Base-by-base conservation (phyloP, 2,113 vertebrate genomes). In the Forbesichthys agassizii region DNA sequence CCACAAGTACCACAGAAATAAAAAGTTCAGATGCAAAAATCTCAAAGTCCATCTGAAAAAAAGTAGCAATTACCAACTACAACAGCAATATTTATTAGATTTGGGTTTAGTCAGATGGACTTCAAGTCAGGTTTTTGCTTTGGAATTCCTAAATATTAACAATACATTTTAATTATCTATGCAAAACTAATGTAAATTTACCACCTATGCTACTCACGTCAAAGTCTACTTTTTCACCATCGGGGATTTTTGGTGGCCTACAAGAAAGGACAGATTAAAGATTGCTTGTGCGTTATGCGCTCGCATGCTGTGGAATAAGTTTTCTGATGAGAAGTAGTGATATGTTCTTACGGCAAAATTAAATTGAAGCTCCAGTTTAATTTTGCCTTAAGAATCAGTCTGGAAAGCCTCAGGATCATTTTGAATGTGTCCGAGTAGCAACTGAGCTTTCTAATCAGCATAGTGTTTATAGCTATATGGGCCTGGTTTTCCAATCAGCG, bases 211-310 rank as follows among this genome's bases (percentile, higher is more conserved):
- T 16, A 94, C 98, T 96, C 90, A 99, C 98, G 93, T 99, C 98
- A 86, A 99, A 99, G 93, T 99, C 97, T 81, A 99, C 98, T 92
- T 98, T 98, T 48, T 99, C 98, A 63, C 98, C 97, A 66, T 99
- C 98, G 0, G 98, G 98, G 91, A 99, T 98, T 89, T 96, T 99
- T 48, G 98, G 96, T 72, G 96, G 91, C 84, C 96, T 98, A 36
- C 3, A 80, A 64, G 68, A 51, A 10, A 83, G 66, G 18, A 54
- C 51, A 33, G 59, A 67, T 64, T 33, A 52, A 42, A 14, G 7
- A 51, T 3, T 0, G 27, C 42, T 11, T 8, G 8, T 1, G 18
- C 33, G 2, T 52, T 11, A 4, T 52, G 49, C 9, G 49, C 9
- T 14, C 0, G 49, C 9, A 10, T 6, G n/a, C 11, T 27, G 48